Conservation (phyloP, 2,113 vertebrate genomes). For the Indicator maculatus region DNA sequence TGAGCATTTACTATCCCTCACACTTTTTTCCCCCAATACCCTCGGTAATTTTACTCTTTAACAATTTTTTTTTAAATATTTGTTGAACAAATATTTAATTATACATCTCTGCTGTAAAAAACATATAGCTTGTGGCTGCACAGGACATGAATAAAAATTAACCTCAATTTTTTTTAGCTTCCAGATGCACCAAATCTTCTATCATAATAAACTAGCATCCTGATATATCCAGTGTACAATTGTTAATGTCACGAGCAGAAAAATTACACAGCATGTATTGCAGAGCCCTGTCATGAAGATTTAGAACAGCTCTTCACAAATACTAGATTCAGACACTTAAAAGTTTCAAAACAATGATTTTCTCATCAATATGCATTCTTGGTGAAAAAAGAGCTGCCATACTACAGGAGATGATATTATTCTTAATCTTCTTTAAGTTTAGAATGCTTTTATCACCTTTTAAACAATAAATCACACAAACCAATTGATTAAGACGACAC, state of each 20-base stretch:
- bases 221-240: not conserved
- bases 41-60: not conserved
- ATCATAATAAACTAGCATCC: not conserved
- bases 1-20: not conserved
- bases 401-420: not conserved
- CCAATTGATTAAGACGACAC: not conserved
- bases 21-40: not conserved
- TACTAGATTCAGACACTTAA: not conserved
- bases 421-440: not conserved
- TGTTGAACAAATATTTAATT: constrained; percentile 18
- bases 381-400: not conserved
- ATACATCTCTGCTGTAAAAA: not conserved
- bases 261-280: not conserved
- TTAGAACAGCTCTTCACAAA: not conserved
- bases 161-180: constrained; percentile 4
- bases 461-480: constrained; percentile 16
- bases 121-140: not conserved
- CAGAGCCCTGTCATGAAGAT: constrained; percentile 46
- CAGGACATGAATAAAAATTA: constrained; percentile 2
- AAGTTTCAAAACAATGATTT: not conserved
- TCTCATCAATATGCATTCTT: not conserved
- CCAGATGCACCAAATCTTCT: not conserved
- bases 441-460: not conserved
- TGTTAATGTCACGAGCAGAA: not conserved
- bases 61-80: not conserved